Percentiles rank a stretch among this genome's conserved stretches.
phyloP scores from a whole-genome alignment of 2,797 vertebrate genomes.

The Sebastes oblongus region DNA sequence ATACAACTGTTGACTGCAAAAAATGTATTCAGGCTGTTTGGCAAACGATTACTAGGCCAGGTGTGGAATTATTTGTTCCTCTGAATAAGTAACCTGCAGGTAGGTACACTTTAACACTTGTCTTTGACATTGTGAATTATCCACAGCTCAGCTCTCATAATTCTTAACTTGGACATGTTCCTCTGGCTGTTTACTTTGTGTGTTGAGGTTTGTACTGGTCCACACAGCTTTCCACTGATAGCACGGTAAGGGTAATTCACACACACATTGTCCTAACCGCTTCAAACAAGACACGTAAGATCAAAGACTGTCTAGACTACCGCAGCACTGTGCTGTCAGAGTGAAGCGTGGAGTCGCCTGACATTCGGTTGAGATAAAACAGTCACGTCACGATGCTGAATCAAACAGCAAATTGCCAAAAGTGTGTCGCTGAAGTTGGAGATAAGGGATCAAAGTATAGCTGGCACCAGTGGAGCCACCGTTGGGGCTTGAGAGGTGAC shows the following conservation, averaged over 20 bases:
- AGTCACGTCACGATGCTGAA: slow-evolving; percentile 10
- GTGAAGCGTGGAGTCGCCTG: slow-evolving; percentile 4
- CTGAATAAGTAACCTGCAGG: slow-evolving; percentile 3
- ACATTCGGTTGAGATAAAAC: slow-evolving; percentile 53
- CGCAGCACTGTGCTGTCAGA: slow-evolving; percentile 6
- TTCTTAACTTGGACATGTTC: slow-evolving; percentile 47
- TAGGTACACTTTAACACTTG: slow-evolving; percentile 26
- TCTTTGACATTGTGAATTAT: slow-evolving; percentile 41
- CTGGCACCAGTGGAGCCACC: slow-evolving; percentile 38
- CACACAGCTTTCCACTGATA: slow-evolving; percentile 44
- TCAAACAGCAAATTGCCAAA: slow-evolving; percentile 36
- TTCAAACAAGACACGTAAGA: slow-evolving; percentile 38
- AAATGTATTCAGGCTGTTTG: slow-evolving; percentile 25
- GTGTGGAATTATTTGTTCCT: slow-evolving; percentile 21
- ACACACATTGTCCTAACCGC: slow-evolving; percentile 24
- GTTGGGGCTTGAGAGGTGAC: slow-evolving; percentile 35
- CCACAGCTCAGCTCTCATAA: slow-evolving; percentile 32
- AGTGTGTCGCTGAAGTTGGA: slow-evolving; percentile 41
- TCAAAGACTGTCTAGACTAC: slow-evolving; percentile 57
- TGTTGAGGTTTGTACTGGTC: slow-evolving; percentile 9
- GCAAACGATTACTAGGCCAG: slow-evolving; percentile 31
- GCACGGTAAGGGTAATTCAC: slow-evolving; percentile 21
- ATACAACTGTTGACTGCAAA: neutral
- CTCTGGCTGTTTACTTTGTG: slow-evolving; percentile 44
- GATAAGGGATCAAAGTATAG: slow-evolving; percentile 64